Evolutionary conservation across 2,797 vertebrate species (phyloP), one percentile per base, ranked within the genome.

Genomic region (Esox lucius): DNA sequence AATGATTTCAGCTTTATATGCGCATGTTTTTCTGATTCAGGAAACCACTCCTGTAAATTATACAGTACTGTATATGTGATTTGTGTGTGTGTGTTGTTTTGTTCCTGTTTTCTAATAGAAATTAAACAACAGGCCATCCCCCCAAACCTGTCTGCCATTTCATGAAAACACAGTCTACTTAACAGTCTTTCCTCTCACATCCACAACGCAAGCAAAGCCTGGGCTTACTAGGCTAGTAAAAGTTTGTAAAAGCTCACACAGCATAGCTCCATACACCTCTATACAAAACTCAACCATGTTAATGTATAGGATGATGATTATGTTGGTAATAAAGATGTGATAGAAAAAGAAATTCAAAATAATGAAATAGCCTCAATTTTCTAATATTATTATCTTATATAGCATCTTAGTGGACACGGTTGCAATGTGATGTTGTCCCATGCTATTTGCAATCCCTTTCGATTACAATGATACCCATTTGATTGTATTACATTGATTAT

Each of bases 251-350:
- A n/a, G 16, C 51, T 53, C n/a, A 53, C 51, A 53, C 4, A n/a
- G 51, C 17, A 19, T 53, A n/a, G 13, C 48, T 51, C 0, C 15
- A 51, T 13, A 51, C 51, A 16, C 49, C 49, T 51, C 49, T 19
- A 51, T 17, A 51, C 49, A 51, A 51, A 73, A 66, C 75, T 1
- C 61, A 75, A 73, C 24, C 61, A 6, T 78, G 46, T 78, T 16
- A 82, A 68, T 12, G 66, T 71, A 42, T 17, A 5, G 17, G 35
- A 35, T 31, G 66, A 68, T 19, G 66, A 59, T 9, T 7, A 46
- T 35, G 33, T 31, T 65, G 64, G 6, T 13, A 42, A n/a, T 68
- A 68, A 26, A 11, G n/a, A 19, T 46, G 28, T 67, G 17, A 67
- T 68, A n/a, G 22, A 39, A 68, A 24, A 65, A 42, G 31, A 68